phyloP scores from a whole-genome alignment of 2,888 invertebrate genomes.

The Napeogenes sylphis region DNA sequence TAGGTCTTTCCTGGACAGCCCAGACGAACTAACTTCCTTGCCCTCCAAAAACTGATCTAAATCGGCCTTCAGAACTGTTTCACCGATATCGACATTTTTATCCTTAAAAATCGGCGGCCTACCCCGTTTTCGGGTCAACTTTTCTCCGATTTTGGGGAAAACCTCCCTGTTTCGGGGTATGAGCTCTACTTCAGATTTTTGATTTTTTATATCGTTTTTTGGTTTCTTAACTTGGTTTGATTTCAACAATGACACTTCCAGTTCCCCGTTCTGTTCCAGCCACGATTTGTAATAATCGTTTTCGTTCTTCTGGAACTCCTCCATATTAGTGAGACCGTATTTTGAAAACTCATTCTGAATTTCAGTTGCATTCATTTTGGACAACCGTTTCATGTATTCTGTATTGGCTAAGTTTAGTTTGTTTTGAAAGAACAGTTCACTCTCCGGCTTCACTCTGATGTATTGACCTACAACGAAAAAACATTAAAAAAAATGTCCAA shows the following conservation, averaged over 20 bases:
- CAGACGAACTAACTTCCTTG: constrained; percentile 71
- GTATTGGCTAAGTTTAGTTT: constrained; percentile 60
- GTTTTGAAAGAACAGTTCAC: constrained; percentile 65
- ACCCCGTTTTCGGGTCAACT: constrained; percentile 55
- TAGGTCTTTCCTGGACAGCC: constrained; percentile 67
- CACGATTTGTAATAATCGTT: constrained; percentile 72
- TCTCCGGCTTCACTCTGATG: constrained; percentile 66
- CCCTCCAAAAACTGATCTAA: constrained; percentile 73
- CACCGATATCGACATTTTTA: constrained; percentile 65
- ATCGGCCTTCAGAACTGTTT: constrained; percentile 69
- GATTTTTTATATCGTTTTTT: constrained; percentile 47
- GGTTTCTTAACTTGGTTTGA: constrained; percentile 57
- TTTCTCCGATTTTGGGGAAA: constrained; percentile 54
- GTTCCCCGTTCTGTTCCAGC: constrained; percentile 70
- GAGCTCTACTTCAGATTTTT: constrained; percentile 64
- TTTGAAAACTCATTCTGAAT: constrained; percentile 65
- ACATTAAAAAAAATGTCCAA: not conserved
- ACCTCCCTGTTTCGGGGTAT: constrained; percentile 57
- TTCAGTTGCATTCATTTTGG: constrained; percentile 64
- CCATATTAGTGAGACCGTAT: constrained; percentile 63
- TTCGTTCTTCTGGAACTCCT: constrained; percentile 52
- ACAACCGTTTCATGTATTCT: constrained; percentile 57
- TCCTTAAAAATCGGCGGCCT: constrained; percentile 70
- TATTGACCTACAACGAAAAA: constrained; percentile 28
- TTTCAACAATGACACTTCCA: constrained; percentile 67